Evolutionary conservation across 2,797 vertebrate species (phyloP), one percentile per base, ranked within the genome.

Genomic region (Pseudomugil tenellus): DNA sequence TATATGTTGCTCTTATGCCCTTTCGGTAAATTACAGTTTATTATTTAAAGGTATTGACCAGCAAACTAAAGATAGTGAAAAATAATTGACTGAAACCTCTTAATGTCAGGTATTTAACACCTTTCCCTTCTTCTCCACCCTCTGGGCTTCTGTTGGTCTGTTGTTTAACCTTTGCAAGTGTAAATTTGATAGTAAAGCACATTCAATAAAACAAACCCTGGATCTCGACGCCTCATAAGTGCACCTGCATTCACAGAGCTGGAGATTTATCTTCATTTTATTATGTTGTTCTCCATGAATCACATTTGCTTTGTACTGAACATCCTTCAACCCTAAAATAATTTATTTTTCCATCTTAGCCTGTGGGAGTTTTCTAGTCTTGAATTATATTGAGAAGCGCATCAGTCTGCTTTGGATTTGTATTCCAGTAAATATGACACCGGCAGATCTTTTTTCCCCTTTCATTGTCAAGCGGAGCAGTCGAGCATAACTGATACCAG

Each of bases 261-360:
- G 63, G 61, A 66, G 73, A 83, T 82, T 76, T 28, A 70, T 86
- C 79, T 86, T 79, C 55, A 81, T 83, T 73, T 83, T 54, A 85
- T 67, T 54, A 51, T 1, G n/a, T 14, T 7, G 55, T 60, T 80
- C 63, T 56, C 67, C 57, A 60, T 58, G 63, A 76, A 88, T 84
- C 77, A 62, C 69, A 72, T 80, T 87, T 68, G 29, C 60, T 62
- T 49, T 25, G 62, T 65, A 70, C 54, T 63, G 51, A 57, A 54
- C 28, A 21, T 48, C 35, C 48, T n/a, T 59, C 5, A 23, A 63
- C 61, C 76, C 57, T 63, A 76, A 41, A 69, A 84, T 86, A 37
- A 84, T 79, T 51, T 11, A 82, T 77, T 31, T 10, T 21, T 9
- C 25, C 56, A 1, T 53, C 67, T 28, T 61, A 49, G 58, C 23